Percentiles rank a stretch among this genome's conserved stretches.
phyloP scores from a whole-genome alignment of 2,113 vertebrate species.

The Tachuris rubrigastra region DNA sequence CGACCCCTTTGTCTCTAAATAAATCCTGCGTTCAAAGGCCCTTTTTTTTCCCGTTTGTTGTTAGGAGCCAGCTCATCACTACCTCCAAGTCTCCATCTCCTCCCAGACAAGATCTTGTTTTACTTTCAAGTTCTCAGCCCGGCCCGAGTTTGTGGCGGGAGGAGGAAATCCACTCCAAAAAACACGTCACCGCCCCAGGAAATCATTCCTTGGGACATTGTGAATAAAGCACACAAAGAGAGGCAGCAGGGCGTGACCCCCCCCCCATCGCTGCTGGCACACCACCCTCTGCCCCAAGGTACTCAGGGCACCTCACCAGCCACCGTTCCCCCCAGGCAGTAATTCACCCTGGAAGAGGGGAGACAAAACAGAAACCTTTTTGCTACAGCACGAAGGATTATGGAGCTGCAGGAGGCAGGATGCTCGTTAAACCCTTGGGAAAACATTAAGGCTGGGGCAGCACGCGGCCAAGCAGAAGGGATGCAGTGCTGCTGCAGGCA shows the following conservation, averaged over 20 bases:
- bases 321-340: accelerated
- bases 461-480: accelerated
- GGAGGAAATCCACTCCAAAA: constrained; percentile 26
- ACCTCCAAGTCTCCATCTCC: neutral
- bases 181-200: neutral
- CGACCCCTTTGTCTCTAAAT: neutral
- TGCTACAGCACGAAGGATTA: neutral
- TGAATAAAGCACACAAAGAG: neutral
- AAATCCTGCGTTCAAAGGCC: neutral
- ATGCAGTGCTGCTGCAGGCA: neutral
- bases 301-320: neutral
- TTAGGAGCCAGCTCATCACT: neutral
- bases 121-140: neutral
- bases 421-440: neutral
- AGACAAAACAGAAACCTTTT: neutral
- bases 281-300: neutral
- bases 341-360: neutral
- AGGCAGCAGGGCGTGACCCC: neutral
- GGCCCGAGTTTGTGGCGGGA: neutral
- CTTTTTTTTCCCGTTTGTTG: neutral
- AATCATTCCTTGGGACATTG: neutral
- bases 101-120: neutral
- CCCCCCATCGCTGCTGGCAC: accelerated
- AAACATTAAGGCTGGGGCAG: accelerated
- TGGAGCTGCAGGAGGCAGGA: neutral